Conservation (phyloP, 2,113 vertebrate genomes). For the Cygnus atratus region DNA sequence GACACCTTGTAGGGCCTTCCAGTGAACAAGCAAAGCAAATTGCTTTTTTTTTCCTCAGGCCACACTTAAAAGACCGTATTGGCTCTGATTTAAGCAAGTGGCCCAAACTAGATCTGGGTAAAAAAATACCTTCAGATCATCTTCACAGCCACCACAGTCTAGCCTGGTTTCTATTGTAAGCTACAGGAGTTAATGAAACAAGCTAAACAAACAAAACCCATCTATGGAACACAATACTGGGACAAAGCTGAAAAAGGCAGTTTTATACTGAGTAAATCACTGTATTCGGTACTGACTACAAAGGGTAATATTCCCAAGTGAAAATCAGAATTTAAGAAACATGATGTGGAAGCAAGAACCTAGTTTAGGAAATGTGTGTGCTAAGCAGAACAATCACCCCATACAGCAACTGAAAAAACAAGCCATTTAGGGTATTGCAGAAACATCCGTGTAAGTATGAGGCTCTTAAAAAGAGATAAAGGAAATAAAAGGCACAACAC, state of each 20-base stretch:
- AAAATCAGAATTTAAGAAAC: conserved; percentile 33
- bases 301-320: not conserved
- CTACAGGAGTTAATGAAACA: not conserved
- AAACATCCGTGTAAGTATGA: not conserved
- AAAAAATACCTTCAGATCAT: not conserved
- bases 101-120: not conserved
- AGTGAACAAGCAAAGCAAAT: not conserved
- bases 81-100: not conserved
- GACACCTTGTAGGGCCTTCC: not conserved
- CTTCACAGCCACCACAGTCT: not conserved
- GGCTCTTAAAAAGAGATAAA: not conserved
- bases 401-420: conserved; percentile 33
- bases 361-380: conserved; percentile 30
- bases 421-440: conserved; percentile 18
- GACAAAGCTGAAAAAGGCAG: not conserved
- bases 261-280: not conserved
- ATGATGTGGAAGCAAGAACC: conserved; percentile 29
- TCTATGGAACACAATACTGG: not conserved
- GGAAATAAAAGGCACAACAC: not conserved
- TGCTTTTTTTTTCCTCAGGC: not conserved
- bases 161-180: not conserved
- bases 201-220: not conserved
- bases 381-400: conserved; percentile 39
- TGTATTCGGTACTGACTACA: not conserved
- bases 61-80: not conserved